phyloP scores from a whole-genome alignment of 2,888 invertebrate species.

The Parnassius orleans region DNA sequence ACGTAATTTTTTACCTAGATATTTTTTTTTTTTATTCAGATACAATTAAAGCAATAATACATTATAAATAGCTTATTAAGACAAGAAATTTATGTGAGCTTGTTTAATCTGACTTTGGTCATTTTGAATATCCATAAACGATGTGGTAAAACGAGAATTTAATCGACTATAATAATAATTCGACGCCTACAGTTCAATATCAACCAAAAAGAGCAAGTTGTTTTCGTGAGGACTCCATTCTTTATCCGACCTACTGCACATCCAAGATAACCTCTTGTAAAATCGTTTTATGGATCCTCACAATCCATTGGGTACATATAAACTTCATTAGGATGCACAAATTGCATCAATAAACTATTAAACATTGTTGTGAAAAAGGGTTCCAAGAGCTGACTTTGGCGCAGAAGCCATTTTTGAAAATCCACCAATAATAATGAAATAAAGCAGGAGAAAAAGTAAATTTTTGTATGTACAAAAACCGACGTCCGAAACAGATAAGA shows the following conservation, averaged over 20 bases:
- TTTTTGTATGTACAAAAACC: conserved; percentile 38
- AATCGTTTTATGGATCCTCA: conserved; percentile 12
- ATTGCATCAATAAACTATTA: conserved; percentile 23
- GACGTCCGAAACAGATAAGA: conserved; percentile 47
- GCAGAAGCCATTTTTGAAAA: conserved; percentile 21
- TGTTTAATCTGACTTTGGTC: neutral
- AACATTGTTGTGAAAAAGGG: conserved; percentile 20
- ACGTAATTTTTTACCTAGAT: too few species aligned
- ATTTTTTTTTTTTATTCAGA: too few species aligned
- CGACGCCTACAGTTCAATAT: conserved; percentile 11
- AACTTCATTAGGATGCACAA: conserved; percentile 12
- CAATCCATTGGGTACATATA: neutral
- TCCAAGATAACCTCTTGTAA: conserved; percentile 14
- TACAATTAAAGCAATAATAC: too few species aligned
- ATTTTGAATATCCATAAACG: conserved; percentile 8
- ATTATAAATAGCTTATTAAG: too few species aligned
- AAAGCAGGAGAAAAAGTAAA: conserved; percentile 27
- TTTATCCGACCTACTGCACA: conserved; percentile 6
- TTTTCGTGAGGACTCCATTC: conserved; percentile 10
- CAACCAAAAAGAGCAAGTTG: conserved; percentile 18
- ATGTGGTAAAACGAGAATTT: conserved; percentile 18
- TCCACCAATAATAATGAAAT: conserved; percentile 29
- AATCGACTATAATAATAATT: conserved; percentile 20
- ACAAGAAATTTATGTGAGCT: too few species aligned
- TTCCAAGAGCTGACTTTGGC: conserved; percentile 10